Percentiles rank a stretch among this genome's conserved stretches.
phyloP scores from a whole-genome alignment of 2,797 vertebrate species.

The Cynopterus sphinx region DNA sequence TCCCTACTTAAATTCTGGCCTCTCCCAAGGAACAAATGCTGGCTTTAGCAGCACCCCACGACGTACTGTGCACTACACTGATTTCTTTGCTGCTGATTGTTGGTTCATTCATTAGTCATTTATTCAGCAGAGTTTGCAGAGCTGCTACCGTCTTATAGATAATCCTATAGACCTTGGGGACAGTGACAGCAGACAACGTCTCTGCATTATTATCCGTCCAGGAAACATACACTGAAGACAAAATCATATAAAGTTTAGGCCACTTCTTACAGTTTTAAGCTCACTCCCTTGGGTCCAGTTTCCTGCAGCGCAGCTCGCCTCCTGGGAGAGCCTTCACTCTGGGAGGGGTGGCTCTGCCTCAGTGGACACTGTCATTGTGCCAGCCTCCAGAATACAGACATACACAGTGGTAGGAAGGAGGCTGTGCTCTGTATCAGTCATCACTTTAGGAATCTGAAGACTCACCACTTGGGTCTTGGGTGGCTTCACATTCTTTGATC shows the following conservation, averaged over 20 bases:
- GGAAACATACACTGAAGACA: background rate
- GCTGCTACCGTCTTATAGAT: background rate
- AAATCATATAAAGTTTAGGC: background rate
- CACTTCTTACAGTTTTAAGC: background rate
- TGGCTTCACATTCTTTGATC: background rate
- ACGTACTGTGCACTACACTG: background rate
- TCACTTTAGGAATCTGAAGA: background rate
- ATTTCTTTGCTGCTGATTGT: background rate
- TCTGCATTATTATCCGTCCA: background rate
- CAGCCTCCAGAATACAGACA: too few species aligned
- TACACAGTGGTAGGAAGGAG: background rate
- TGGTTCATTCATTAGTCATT: background rate
- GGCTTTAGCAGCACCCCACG: background rate
- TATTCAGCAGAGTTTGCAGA: background rate
- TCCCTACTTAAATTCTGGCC: background rate
- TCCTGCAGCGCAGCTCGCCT: background rate
- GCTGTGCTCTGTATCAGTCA: rapidly evolving
- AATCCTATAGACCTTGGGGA: background rate
- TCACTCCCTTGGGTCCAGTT: too few species aligned
- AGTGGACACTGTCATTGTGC: background rate
- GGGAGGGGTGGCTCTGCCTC: background rate
- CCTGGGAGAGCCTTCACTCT: background rate
- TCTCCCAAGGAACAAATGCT: background rate
- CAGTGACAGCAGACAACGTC: background rate
- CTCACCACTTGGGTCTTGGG: background rate